A percentile compares a stretch with the other conserved stretches of the same genome.
Evolutionary conservation across 2,888 invertebrate species (phyloP).

Genomic region (Polydrusus pterygomalis): DNA sequence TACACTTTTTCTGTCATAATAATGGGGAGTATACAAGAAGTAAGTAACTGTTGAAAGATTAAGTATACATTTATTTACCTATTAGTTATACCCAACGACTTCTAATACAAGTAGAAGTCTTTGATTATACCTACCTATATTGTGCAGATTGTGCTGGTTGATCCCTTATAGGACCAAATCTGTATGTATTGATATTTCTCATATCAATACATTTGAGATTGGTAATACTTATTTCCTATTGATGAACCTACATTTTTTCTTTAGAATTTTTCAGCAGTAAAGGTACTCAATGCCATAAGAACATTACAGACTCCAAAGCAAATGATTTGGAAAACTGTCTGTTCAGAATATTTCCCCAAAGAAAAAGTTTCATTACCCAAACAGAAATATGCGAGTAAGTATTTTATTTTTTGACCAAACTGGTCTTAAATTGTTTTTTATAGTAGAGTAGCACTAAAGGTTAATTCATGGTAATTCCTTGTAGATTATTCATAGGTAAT

Average conservation of each 20-base stretch:
- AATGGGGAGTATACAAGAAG: conserved; percentile 46
- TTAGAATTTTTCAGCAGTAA: conserved; percentile 33
- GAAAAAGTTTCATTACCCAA: conserved; percentile 35
- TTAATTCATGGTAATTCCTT: too few relatives aligned
- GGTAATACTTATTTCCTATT: not conserved
- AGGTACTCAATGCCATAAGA: conserved; percentile 28
- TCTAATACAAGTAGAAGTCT: too few relatives aligned
- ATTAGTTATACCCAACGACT: too few relatives aligned
- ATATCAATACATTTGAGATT: not conserved
- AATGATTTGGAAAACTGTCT: conserved; percentile 50
- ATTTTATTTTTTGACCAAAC: not conserved
- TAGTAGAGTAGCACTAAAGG: too few relatives aligned
- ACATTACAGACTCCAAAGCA: conserved; percentile 27
- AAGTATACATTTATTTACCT: too few relatives aligned
- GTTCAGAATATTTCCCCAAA: conserved; percentile 48
- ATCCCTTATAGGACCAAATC: too few relatives aligned
- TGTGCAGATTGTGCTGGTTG: too few relatives aligned
- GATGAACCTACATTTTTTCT: conserved; percentile 6
- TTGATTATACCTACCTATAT: too few relatives aligned
- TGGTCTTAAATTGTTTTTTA: not conserved
- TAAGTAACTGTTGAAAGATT: too few relatives aligned
- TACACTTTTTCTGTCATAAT: conserved; percentile 56
- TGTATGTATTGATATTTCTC: too few relatives aligned
- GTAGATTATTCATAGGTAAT: too few relatives aligned
- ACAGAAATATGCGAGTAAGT: conserved; percentile 55